Conservation (phyloP, 2,888 invertebrate species). For the Pyrrhia umbra region DNA sequence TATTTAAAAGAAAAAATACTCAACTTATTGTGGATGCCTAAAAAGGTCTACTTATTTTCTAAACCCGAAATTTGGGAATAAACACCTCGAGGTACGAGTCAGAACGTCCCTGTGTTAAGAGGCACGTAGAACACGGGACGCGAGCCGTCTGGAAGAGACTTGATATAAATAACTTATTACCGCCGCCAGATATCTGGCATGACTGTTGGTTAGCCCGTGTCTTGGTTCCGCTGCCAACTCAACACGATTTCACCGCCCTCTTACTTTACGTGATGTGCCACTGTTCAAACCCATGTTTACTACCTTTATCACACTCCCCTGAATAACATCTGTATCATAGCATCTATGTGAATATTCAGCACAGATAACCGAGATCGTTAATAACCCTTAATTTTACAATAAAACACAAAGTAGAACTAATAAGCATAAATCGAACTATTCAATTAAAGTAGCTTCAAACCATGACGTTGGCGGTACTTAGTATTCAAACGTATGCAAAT, state of each 20-base stretch:
- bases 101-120: slow-evolving; percentile 45
- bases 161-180: slow-evolving; percentile 83
- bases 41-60: slow-evolving; percentile 37
- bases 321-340: slow-evolving; percentile 22
- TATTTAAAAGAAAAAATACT: slow-evolving; percentile 66
- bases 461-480: slow-evolving; percentile 85
- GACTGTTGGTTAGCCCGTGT: slow-evolving; percentile 67
- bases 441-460: slow-evolving; percentile 88
- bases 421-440: slow-evolving; percentile 87
- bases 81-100: slow-evolving; percentile 38
- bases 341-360: neutral
- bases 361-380: slow-evolving; percentile 26
- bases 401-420: slow-evolving; percentile 77
- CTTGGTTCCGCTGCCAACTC: slow-evolving; percentile 59
- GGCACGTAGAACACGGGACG: slow-evolving; percentile 65
- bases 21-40: slow-evolving; percentile 29
- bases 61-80: slow-evolving; percentile 40
- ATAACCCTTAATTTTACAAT: slow-evolving; percentile 58
- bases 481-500: slow-evolving; percentile 90
- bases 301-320: slow-evolving; percentile 10
- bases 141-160: slow-evolving; percentile 64
- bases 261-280: slow-evolving; percentile 48
- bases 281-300: slow-evolving; percentile 30
- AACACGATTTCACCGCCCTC: slow-evolving; percentile 49
- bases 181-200: slow-evolving; percentile 60